Percentiles rank a stretch among this genome's conserved stretches.
phyloP scores from a whole-genome alignment of 2,113 vertebrate genomes.

The Eudyptes chrysolophus region DNA sequence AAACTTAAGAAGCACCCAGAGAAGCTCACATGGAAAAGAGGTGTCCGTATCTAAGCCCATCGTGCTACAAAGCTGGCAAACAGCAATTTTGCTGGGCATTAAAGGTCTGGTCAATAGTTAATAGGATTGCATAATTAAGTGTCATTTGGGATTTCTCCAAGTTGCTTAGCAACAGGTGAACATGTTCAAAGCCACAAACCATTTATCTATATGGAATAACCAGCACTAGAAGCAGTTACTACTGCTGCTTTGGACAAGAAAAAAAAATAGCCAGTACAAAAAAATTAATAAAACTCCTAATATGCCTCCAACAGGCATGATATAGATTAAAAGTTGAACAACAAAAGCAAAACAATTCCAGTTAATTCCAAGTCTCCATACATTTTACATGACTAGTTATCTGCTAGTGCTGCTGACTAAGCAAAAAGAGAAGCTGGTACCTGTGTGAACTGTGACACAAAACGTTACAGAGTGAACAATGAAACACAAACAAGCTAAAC shows the following conservation, averaged over 20 bases:
- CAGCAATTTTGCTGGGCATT: background rate
- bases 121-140: background rate
- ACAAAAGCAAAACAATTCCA: background rate
- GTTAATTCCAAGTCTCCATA: background rate
- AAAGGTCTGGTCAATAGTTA: conserved; percentile 32
- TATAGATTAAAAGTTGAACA: background rate
- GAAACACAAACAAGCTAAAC: background rate
- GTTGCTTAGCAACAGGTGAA: conserved; percentile 36
- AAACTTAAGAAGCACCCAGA: background rate
- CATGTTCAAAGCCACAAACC: background rate
- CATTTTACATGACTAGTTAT: background rate
- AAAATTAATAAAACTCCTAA: background rate
- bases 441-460: background rate
- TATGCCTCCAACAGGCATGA: background rate
- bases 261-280: background rate
- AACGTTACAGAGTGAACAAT: background rate
- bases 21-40: background rate
- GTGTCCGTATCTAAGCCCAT: background rate
- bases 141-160: conserved; percentile 20
- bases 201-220: background rate
- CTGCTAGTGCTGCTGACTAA: background rate
- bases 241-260: background rate
- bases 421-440: background rate
- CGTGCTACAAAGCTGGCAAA: background rate
- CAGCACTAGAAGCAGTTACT: background rate